These are phyloP conservation scores for Gymnoscopelus microlampas DNA, from an alignment of 2,797 vertebrate species.

Conservation along the genomic window DNA sequence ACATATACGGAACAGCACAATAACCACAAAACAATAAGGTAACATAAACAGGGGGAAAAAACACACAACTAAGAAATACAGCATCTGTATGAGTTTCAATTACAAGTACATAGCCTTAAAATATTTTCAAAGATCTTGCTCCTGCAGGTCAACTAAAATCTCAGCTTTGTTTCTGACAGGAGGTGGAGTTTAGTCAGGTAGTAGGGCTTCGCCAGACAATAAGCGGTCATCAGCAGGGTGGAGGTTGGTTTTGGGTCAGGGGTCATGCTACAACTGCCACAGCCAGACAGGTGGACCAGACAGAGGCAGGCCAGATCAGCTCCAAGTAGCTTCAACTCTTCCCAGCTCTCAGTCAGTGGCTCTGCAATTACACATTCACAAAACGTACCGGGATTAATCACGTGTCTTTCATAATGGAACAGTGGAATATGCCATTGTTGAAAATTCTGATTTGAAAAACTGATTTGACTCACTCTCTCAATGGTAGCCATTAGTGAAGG, in stretches of 20 bases:
- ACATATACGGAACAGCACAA: slow-evolving; percentile 57
- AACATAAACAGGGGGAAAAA: slow-evolving; percentile 56
- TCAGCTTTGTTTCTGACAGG: slow-evolving; percentile 37
- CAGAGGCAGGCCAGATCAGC: slow-evolving; percentile 73
- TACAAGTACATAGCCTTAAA: slow-evolving; percentile 48
- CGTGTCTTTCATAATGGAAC: neutral
- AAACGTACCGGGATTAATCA: slow-evolving; percentile 35
- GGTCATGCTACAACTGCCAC: slow-evolving; percentile 31
- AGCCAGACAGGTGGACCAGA: slow-evolving; percentile 53
- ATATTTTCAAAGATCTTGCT: slow-evolving; percentile 44
- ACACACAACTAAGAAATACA: slow-evolving; percentile 60
- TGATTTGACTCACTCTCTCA: slow-evolving; percentile 86
- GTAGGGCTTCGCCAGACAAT: slow-evolving; percentile 37
- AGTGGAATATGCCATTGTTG: neutral
- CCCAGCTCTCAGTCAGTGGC: slow-evolving; percentile 69
- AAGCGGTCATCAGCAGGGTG: slow-evolving; percentile 27
- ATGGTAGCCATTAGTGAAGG: slow-evolving; percentile 99
- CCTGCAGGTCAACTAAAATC: slow-evolving; percentile 33
- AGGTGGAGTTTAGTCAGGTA: slow-evolving; percentile 67
- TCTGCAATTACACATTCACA: slow-evolving; percentile 46
- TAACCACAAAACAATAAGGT: slow-evolving; percentile 55
- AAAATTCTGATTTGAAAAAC: neutral
- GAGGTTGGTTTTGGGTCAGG: neutral
- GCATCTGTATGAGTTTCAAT: slow-evolving; percentile 66
- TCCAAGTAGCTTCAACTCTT: slow-evolving; percentile 72